phyloP scores from a whole-genome alignment of 2,888 invertebrate species.

The Ormyrus pomaceus region DNA sequence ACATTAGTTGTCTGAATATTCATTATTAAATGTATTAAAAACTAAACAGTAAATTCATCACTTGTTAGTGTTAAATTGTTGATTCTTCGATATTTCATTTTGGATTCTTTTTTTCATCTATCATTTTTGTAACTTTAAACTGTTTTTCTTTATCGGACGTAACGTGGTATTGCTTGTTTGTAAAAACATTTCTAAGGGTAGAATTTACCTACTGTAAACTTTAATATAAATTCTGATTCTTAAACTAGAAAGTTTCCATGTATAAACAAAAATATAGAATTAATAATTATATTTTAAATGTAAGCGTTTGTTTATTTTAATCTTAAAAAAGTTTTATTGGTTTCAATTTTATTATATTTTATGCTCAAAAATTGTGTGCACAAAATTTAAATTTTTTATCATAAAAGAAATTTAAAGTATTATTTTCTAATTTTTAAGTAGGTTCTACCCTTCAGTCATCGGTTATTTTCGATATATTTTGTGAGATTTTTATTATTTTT shows the following conservation, averaged over 20 bases:
- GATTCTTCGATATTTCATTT: slow-evolving; percentile 43
- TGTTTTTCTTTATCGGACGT: slow-evolving; percentile 52
- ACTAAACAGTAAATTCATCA: slow-evolving; percentile 56
- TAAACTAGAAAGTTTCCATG: too few species aligned
- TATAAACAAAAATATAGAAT: too few species aligned
- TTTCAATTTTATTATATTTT: too few species aligned
- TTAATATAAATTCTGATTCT: too few species aligned
- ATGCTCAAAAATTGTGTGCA: too few species aligned
- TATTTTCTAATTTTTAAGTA: too few species aligned
- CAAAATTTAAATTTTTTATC: too few species aligned
- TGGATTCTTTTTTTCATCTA: slow-evolving; percentile 51
- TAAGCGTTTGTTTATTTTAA: too few species aligned
- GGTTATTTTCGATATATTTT: slow-evolving; percentile 48
- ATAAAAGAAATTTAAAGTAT: neutral
- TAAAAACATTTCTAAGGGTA: slow-evolving; percentile 47
- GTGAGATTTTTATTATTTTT: slow-evolving; percentile 35
- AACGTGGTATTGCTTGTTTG: slow-evolving; percentile 53
- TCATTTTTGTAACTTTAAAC: slow-evolving; percentile 52
- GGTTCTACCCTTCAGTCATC: slow-evolving; percentile 24
- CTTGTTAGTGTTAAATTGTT: slow-evolving; percentile 42
- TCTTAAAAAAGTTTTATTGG: too few species aligned
- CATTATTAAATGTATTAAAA: slow-evolving; percentile 49
- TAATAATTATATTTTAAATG: too few species aligned
- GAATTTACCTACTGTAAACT: too few species aligned
- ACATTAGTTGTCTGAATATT: slow-evolving; percentile 54